phyloP scores from a whole-genome alignment of 2,888 invertebrate genomes.

The Drosophila neonasuta region DNA sequence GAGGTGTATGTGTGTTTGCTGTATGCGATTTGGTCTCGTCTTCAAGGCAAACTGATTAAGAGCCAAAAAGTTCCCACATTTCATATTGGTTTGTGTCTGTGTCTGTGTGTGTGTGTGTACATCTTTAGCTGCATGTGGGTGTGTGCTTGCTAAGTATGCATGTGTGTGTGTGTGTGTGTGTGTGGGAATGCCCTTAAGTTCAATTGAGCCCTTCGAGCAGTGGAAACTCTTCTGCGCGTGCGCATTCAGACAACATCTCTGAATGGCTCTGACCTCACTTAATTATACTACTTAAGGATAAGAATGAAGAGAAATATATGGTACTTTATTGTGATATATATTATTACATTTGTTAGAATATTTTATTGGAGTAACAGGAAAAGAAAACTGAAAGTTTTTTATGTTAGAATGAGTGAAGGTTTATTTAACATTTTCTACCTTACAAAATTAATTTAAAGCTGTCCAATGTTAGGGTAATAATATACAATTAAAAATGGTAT shows the following conservation, averaged over 20 bases:
- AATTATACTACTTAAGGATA: background rate
- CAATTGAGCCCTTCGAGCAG: constrained; percentile 57
- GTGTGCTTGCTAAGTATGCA: constrained; percentile 36
- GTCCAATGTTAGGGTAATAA: too few species aligned
- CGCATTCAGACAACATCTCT: constrained; percentile 25
- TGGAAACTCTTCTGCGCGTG: constrained; percentile 44
- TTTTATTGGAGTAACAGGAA: too few species aligned
- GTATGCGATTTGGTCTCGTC: constrained; percentile 59
- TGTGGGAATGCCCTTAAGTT: constrained; percentile 62
- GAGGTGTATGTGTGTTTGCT: constrained; percentile 35
- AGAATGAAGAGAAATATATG: background rate
- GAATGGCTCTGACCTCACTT: constrained; percentile 31
- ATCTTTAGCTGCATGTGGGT: constrained; percentile 15
- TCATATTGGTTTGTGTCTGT: constrained; percentile 29
- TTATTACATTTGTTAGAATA: too few species aligned
- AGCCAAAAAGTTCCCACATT: constrained; percentile 66
- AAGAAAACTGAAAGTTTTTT: too few species aligned
- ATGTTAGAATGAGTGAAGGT: too few species aligned
- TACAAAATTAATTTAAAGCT: too few species aligned
- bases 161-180: constrained; percentile 36
- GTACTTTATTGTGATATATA: too few species aligned
- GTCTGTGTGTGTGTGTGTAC: constrained; percentile 33
- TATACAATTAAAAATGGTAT: too few species aligned
- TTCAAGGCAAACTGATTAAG: constrained; percentile 63
- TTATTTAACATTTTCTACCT: too few species aligned